Conservation (phyloP, 35 echinoderm and acorn worm species). For the Lytechinus variegatus region DNA sequence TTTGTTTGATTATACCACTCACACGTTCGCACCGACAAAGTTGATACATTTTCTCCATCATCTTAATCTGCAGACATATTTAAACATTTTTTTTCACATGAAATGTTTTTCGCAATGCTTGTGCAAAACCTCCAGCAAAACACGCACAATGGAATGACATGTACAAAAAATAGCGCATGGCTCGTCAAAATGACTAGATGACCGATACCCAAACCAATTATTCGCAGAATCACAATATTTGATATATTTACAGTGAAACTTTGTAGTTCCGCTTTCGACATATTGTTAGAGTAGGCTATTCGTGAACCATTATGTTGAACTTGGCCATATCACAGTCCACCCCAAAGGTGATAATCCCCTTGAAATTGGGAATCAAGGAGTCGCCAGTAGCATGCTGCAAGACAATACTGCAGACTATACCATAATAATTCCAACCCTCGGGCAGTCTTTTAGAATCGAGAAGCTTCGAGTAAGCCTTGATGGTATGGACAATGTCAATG, state of each 20-base stretch:
- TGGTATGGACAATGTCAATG: conserved; percentile 1
- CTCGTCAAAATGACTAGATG: no score
- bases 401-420: not conserved
- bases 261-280: not conserved
- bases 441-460: not conserved
- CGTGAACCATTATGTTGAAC: not conserved
- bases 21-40: no score
- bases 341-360: not conserved
- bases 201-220: not conserved
- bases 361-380: not conserved
- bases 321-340: not conserved
- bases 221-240: not conserved
- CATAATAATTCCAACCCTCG: not conserved
- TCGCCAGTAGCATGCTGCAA: not conserved
- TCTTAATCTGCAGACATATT: no score
- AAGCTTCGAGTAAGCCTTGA: not conserved
- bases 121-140: no score
- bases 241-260: not conserved
- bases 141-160: no score
- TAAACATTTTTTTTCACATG: no score
- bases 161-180: no score
- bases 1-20: no score
- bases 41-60: no score
- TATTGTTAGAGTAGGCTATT: no score
- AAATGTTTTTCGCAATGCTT: no score